Conservation (phyloP, 1,140 invertebrate species). For the Lerema accius region DNA sequence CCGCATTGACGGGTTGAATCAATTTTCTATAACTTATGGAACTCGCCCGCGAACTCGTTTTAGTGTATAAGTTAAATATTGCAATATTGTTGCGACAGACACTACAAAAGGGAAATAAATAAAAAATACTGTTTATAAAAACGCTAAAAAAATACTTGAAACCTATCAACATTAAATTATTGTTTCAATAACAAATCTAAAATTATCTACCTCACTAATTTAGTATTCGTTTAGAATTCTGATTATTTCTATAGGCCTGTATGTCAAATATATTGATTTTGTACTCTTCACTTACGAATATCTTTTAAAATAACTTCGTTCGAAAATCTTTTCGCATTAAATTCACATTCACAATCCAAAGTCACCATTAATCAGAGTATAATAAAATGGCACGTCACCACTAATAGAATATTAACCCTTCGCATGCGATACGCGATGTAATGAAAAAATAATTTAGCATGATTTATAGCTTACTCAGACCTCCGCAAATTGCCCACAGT, state of each 20-base stretch:
- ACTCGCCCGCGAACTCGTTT: conserved; percentile 1
- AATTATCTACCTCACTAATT: too few species aligned
- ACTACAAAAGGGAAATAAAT: too few species aligned
- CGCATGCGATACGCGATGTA: conserved; percentile 41
- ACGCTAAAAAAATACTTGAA: too few species aligned
- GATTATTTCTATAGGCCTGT: too few species aligned
- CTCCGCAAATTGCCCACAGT: conserved; percentile 66
- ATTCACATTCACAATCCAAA: conserved; percentile 3
- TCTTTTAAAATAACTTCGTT: too few species aligned
- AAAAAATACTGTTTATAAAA: too few species aligned
- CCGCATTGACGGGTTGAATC: conserved; percentile 9
- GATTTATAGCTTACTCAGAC: conserved; percentile 79
- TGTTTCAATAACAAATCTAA: too few species aligned
- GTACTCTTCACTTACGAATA: background rate
- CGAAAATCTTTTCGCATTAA: conserved; percentile 6
- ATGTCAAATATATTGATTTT: too few species aligned
- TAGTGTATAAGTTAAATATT: too few species aligned
- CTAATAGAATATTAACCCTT: conserved; percentile 71
- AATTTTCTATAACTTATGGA: conserved; percentile 11
- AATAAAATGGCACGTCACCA: conserved; percentile 48
- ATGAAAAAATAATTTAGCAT: conserved; percentile 77
- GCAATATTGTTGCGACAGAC: too few species aligned
- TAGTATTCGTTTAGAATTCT: too few species aligned
- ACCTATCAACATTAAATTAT: too few species aligned
- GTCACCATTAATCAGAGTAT: conserved; percentile 44